Percentiles rank a stretch among this genome's conserved stretches.
Conservation (phyloP, 1,140 invertebrate species). For the Brachionus rotundiformis region DNA sequence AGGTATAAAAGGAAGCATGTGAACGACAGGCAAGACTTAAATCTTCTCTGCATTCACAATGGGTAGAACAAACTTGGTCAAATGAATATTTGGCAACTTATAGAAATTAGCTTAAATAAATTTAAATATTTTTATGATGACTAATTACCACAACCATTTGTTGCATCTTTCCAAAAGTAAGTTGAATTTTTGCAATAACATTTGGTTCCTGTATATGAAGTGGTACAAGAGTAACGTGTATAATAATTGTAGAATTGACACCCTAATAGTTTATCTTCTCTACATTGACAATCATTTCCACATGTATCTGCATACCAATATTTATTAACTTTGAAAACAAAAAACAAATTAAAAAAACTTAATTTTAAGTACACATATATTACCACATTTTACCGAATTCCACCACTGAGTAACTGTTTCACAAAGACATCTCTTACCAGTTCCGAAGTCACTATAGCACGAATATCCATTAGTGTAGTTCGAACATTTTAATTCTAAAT, state of each 20-base stretch:
- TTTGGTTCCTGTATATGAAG: background rate
- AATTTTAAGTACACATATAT: no score
- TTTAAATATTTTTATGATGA: no score
- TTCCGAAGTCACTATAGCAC: background rate
- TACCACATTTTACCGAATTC: background rate
- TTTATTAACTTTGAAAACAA: background rate
- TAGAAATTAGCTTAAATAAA: no score
- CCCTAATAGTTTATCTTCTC: background rate
- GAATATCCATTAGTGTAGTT: background rate
- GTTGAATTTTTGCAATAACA: background rate
- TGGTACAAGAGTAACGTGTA: background rate
- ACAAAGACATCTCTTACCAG: background rate
- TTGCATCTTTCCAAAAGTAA: background rate
- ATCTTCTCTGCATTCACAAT: constrained; percentile 3
- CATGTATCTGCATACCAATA: background rate
- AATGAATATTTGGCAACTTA: background rate
- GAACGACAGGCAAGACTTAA: background rate
- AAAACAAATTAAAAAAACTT: background rate
- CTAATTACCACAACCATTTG: background rate
- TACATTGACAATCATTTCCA: background rate
- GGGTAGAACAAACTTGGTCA: background rate
- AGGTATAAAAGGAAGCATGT: background rate
- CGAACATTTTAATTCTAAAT: background rate
- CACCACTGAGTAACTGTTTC: background rate
- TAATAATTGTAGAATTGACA: background rate